Percentiles rank a stretch among this genome's conserved stretches.
These are phyloP conservation scores for Drosophila melanica DNA, from an alignment of 1,140 invertebrate genomes.

Conservation along the genomic window DNA sequence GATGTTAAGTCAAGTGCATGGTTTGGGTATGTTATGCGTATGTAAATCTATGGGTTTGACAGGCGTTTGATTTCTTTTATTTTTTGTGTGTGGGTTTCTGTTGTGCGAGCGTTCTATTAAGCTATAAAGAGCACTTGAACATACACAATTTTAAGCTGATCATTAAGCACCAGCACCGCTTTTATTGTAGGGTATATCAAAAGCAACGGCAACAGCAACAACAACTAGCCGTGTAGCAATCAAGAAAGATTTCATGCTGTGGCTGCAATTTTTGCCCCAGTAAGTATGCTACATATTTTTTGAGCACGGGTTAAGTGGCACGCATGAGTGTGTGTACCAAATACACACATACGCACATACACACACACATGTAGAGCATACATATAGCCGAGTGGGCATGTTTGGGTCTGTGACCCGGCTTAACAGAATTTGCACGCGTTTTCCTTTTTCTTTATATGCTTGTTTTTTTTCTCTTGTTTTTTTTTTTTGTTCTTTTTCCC, in stretches of 20 bases:
- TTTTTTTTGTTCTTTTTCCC: conserved; percentile 16
- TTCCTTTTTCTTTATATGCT: conserved; percentile 13
- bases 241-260: conserved; percentile 54
- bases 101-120: not conserved
- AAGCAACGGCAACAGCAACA: conserved; percentile 26
- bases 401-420: conserved; percentile 44
- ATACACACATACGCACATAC: not conserved
- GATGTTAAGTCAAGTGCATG: not conserved
- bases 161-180: not conserved
- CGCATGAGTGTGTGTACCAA: conserved; percentile 17
- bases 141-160: not conserved
- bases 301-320: conserved; percentile 67
- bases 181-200: conserved; percentile 15
- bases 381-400: not conserved
- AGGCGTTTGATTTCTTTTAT: too few relatives aligned
- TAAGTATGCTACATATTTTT: conserved; percentile 73
- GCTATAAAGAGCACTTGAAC: not conserved
- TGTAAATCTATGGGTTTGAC: too few relatives aligned
- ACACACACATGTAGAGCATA: not conserved
- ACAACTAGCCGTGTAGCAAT: conserved; percentile 40
- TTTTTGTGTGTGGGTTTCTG: not conserved
- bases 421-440: conserved; percentile 47
- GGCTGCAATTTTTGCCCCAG: conserved; percentile 74
- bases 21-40: not conserved
- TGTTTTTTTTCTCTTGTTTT: too few relatives aligned